Conservation (phyloP, 2,113 vertebrate genomes). For the Eulemur rufifrons region DNA sequence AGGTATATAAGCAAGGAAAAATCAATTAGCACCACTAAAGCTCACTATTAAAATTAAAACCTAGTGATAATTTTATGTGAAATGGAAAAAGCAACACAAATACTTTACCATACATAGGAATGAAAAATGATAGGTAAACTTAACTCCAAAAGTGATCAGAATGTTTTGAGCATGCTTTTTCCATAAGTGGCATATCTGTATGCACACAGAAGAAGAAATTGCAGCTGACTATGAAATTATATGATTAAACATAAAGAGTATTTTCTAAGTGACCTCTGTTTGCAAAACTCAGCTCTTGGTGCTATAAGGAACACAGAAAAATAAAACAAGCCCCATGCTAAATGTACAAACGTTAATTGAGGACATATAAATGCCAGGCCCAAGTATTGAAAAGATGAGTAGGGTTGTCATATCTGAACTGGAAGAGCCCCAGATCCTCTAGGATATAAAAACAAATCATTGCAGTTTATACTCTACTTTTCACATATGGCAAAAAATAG, state of each 20-base stretch:
- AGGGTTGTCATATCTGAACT: background rate
- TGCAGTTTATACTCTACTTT: background rate
- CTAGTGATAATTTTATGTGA: conserved; percentile 68
- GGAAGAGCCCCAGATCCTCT: background rate
- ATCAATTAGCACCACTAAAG: background rate
- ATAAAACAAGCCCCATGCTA: background rate
- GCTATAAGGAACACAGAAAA: background rate
- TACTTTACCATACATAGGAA: conserved; percentile 59
- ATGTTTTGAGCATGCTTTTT: background rate
- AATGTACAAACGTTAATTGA: background rate
- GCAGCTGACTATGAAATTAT: background rate
- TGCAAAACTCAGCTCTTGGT: background rate
- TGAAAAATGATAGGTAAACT: background rate
- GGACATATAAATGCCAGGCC: background rate
- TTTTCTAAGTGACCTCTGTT: conserved; percentile 21
- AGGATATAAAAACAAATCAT: background rate
- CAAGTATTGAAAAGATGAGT: background rate
- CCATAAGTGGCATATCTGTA: background rate
- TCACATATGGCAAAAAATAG: background rate
- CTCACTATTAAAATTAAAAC: conserved; percentile 56
- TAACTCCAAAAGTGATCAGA: background rate
- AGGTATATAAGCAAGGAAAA: conserved; percentile 28
- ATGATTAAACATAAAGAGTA: background rate
- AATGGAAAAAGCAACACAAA: conserved; percentile 56
- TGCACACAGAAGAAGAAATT: background rate